These are phyloP conservation scores for Odiellus spinosus DNA, from an alignment of 2,888 invertebrate genomes.

Conservation along the genomic window DNA sequence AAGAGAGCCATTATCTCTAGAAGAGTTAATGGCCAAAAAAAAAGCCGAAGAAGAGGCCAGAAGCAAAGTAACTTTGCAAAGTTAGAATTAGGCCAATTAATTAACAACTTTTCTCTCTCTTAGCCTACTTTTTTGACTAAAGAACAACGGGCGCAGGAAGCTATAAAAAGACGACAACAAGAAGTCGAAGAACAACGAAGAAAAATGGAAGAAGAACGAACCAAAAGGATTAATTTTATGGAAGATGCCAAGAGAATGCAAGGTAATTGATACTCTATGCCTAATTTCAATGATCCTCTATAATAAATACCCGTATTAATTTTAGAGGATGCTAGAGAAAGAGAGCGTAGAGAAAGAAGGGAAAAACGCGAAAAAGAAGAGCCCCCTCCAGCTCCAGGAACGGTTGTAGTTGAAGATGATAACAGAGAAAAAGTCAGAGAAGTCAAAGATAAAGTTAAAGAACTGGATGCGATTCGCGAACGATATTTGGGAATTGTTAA, in stretches of 20 bases:
- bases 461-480: conserved; percentile 79
- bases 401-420: conserved; percentile 19
- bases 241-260: conserved; percentile 25
- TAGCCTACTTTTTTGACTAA: conserved; percentile 88
- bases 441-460: conserved; percentile 70
- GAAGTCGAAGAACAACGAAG: conserved; percentile 65
- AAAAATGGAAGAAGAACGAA: conserved; percentile 49
- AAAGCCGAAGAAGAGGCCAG: conserved; percentile 88
- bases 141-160: conserved; percentile 80
- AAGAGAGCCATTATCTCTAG: conserved; percentile 76
- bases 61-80: conserved; percentile 47
- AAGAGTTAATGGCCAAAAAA: conserved; percentile 86
- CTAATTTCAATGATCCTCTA: too few relatives aligned
- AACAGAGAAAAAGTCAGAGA: conserved; percentile 24
- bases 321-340: conserved; percentile 17
- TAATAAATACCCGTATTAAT: conserved; percentile 1
- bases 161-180: conserved; percentile 71
- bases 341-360: conserved; percentile 25
- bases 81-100: neutral
- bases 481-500: conserved; percentile 84
- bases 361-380: conserved; percentile 23
- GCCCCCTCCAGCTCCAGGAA: conserved; percentile 23
- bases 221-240: conserved; percentile 40
- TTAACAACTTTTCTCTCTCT: conserved; percentile 20
- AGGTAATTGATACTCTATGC: conserved; percentile 3